Conservation (phyloP, 30 jellyfish, hydroid and myxozoan genomes). For the Cassiopea xamachana region DNA sequence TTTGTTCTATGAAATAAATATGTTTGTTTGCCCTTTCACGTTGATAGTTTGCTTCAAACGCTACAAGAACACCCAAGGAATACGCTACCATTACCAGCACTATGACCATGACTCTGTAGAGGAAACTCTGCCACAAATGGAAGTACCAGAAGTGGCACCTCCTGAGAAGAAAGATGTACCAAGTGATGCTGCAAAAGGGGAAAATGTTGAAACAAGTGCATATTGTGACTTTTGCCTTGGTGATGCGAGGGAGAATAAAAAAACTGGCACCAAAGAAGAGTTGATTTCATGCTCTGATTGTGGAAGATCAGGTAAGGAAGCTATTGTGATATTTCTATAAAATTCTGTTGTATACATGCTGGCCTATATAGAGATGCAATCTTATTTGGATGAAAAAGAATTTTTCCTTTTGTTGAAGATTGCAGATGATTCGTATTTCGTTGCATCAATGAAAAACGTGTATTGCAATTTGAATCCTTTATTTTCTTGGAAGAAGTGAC, state of each 20-base stretch:
- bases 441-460: too few relatives aligned
- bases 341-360: too few relatives aligned
- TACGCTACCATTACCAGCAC: constrained; percentile 95
- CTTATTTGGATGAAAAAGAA: too few relatives aligned
- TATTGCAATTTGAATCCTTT: too few relatives aligned
- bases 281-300: constrained; percentile 95
- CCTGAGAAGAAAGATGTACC: constrained; percentile 60
- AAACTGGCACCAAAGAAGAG: constrained; percentile 85
- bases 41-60: constrained; percentile 87
- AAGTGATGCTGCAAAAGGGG: constrained; percentile 60
- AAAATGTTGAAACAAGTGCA: constrained; percentile 80
- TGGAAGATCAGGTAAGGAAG: constrained; percentile 91
- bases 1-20: background rate
- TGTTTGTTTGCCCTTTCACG: background rate
- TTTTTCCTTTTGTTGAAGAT: too few relatives aligned
- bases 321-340: too few relatives aligned
- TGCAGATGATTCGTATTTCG: too few relatives aligned
- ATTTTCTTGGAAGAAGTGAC: too few relatives aligned
- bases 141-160: constrained; percentile 32
- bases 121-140: constrained; percentile 47
- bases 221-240: constrained; percentile 98
- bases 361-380: too few relatives aligned
- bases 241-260: constrained; percentile 83
- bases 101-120: constrained; percentile 91
- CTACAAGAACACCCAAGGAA: constrained; percentile 94